Evolutionary conservation across 30 jellyfish, hydroid and myxozoan genomes (phyloP).

Genomic region (Aurelia aurita): DNA sequence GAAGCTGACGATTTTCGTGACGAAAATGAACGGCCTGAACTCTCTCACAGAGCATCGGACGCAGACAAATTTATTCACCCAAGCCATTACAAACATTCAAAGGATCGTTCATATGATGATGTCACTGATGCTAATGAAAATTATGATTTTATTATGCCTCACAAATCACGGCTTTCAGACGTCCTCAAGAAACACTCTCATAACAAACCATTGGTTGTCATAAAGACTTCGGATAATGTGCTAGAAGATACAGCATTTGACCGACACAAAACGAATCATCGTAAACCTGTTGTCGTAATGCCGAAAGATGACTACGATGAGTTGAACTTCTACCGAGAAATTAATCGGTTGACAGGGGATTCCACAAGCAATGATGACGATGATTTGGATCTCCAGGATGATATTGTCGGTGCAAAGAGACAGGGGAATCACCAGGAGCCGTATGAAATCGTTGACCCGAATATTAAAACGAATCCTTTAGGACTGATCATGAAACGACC

Average conservation of each 20-base stretch:
- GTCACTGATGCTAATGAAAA: conserved; percentile 15
- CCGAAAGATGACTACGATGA: conserved; percentile 72
- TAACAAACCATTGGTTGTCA: conserved; percentile 39
- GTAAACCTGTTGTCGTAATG: conserved; percentile 59
- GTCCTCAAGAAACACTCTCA: conserved; percentile 25
- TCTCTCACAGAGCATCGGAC: background rate
- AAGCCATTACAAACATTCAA: conserved; percentile 7
- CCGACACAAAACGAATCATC: conserved; percentile 6
- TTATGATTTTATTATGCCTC: conserved; percentile 51
- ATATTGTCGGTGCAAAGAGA: background rate
- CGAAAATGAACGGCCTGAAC: background rate
- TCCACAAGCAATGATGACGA: conserved; percentile 25
- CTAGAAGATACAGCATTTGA: conserved; percentile 41
- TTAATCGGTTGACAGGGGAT: conserved; percentile 57
- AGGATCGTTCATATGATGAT: background rate
- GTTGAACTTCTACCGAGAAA: conserved; percentile 65
- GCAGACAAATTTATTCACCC: background rate
- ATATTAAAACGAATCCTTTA: conserved; percentile 1
- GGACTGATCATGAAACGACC: conserved; percentile 29
- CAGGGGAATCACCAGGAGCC: conserved; percentile 36
- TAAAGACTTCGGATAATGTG: conserved; percentile 45
- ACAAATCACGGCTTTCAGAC: conserved; percentile 31
- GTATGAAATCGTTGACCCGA: conserved; percentile 53
- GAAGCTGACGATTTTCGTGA: background rate
- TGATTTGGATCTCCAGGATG: background rate